Percentiles rank a stretch among this genome's conserved stretches.
phyloP scores from a whole-genome alignment of 2,797 vertebrate genomes.

The Perdix hodgsoniae region DNA sequence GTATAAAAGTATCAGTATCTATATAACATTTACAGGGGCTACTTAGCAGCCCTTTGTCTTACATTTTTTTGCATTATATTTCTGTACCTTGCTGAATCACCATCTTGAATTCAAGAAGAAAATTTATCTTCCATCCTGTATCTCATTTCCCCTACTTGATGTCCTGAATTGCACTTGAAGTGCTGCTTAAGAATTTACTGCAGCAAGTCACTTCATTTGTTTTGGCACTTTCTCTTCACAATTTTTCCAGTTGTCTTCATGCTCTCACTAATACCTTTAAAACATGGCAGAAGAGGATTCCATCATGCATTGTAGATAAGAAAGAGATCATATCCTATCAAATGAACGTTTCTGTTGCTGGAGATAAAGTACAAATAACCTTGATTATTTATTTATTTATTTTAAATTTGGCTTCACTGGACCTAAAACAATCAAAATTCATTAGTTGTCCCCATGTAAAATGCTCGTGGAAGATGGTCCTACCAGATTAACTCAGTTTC shows the following conservation, averaged over 20 bases:
- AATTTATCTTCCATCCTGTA: neutral
- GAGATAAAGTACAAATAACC: neutral
- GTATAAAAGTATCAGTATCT: constrained; percentile 7
- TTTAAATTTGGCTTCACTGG: neutral
- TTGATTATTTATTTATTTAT: too few species aligned
- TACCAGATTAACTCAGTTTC: neutral
- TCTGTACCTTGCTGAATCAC: constrained; percentile 13
- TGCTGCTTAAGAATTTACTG: constrained; percentile 8
- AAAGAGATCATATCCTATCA: neutral
- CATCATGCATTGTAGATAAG: neutral
- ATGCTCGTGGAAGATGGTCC: neutral
- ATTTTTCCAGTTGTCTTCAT: constrained; percentile 29
- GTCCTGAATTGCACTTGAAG: constrained; percentile 24
- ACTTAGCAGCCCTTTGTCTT: neutral
- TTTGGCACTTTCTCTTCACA: constrained; percentile 13
- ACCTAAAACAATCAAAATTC: neutral
- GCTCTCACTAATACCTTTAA: constrained; percentile 19
- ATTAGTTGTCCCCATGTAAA: neutral
- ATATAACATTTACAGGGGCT: neutral
- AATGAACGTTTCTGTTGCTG: neutral
- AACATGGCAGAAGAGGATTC: neutral
- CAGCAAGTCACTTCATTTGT: constrained; percentile 8
- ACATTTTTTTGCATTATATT: constrained; percentile 10
- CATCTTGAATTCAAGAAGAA: constrained; percentile 31
- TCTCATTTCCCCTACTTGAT: neutral